Base-by-base conservation (phyloP, 2,888 invertebrate genomes). In the Odontothrips loti region DNA sequence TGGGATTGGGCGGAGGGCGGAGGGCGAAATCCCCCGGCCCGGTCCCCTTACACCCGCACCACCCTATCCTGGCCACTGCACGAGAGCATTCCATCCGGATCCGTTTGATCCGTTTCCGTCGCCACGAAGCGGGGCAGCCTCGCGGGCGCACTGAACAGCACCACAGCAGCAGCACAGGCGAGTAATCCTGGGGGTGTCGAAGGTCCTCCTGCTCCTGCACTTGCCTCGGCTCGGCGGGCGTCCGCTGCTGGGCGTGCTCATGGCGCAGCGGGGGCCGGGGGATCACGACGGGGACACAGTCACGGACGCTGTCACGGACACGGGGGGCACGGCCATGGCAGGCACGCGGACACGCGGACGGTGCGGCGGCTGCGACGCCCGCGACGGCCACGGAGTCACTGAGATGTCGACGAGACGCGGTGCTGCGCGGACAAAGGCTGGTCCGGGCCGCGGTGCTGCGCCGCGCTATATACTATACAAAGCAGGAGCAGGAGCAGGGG, bases 401-500 rank as follows among this genome's bases (percentile, higher is more conserved):
- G 68, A 75, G 68, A 75, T 75, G 68, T 27, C 68, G 23, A 9
- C 68, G 68, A 27, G 68, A 75, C 68, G 23, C 68, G 34, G 34
- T n/a, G n/a, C n/a, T n/a, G n/a, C 34, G 2, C 34, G 23, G 23
- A 75, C 68, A 75, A 75, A 75, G 68, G 68, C 68, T 75, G 68
- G 68, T 27, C 68, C 68, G 68, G 34, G 23, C 9, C 68, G 68
- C 23, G 68, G 17, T 15, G 58, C 20, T n/a, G 58, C 23, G 15
- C 68, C 23, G 27, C 68, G 27, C 68, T 75, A 75, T 75, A 75
- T 75, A 75, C 27, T 75, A 75, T 75, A 75, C 68, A 75, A 75
- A 27, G 23, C 23, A 4, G 68, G 68, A 10, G 68, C 23, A 27
- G 27, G 27, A 1, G 27, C 11, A 9, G 68, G 68, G 68, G 34